phyloP scores from a whole-genome alignment of 2,797 vertebrate genomes.

The Sebastiscus tertius region DNA sequence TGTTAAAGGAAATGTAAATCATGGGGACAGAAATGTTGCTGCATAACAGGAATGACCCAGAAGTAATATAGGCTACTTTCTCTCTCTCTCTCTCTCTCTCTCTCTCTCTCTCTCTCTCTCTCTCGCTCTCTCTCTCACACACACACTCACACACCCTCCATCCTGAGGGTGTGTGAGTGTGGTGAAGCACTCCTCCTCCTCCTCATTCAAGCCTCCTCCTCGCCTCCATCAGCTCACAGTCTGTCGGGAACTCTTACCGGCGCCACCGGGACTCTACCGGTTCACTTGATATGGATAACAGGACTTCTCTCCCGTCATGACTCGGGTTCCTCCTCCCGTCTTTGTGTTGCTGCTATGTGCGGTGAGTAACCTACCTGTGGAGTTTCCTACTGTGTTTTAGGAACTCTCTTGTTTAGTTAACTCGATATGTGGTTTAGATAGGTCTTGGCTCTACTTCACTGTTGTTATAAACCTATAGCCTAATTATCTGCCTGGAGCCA shows the following conservation, averaged over 20 bases:
- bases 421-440: background rate
- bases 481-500: background rate
- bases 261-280: background rate
- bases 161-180: too few relatives aligned
- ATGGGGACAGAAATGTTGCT: too few relatives aligned
- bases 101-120: too few relatives aligned
- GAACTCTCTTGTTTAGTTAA: background rate
- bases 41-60: too few relatives aligned
- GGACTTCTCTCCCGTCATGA: slow-evolving; percentile 50
- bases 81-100: too few relatives aligned
- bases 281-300: slow-evolving; percentile 1
- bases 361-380: slow-evolving; percentile 55
- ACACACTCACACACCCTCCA: too few relatives aligned
- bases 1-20: too few relatives aligned
- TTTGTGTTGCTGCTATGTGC: slow-evolving; percentile 32
- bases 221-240: background rate
- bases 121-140: too few relatives aligned
- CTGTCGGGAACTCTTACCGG: background rate
- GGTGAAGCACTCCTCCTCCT: background rate
- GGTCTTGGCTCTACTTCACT: too few relatives aligned
- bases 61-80: too few relatives aligned
- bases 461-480: too few relatives aligned
- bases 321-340: slow-evolving; percentile 18
- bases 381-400: too few relatives aligned
- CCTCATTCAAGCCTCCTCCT: background rate